Percentiles rank a stretch among this genome's conserved stretches.
Conservation (phyloP, 2,113 vertebrate species). For the Corydoras maculifer region DNA sequence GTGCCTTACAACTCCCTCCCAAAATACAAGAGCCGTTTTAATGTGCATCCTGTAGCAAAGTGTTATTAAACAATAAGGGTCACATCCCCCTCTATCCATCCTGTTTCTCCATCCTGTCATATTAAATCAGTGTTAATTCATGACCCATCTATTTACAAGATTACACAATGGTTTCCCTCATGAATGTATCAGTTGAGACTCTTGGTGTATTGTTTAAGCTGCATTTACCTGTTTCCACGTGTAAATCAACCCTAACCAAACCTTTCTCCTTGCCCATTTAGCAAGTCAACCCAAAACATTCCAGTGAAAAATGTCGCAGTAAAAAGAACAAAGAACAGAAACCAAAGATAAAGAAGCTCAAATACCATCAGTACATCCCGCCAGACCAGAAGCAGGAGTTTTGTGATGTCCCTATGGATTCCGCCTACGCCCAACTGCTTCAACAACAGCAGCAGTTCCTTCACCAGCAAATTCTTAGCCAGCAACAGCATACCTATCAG, state of each 20-base stretch:
- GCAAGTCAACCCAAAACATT: constrained; percentile 88
- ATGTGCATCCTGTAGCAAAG: constrained; percentile 57
- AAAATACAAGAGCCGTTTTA: constrained; percentile 49
- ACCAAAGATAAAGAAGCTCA: constrained; percentile 86
- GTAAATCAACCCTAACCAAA: constrained; percentile 35
- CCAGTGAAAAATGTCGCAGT: constrained; percentile 84
- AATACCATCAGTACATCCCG: constrained; percentile 97
- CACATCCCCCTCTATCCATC: constrained; percentile 49
- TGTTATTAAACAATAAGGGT: constrained; percentile 57
- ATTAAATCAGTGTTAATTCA: constrained; percentile 49
- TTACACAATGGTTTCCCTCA: constrained; percentile 58
- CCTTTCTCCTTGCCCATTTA: constrained; percentile 42
- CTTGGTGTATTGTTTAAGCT: constrained; percentile 13
- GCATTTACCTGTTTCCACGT: constrained; percentile 23
- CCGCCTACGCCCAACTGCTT: constrained; percentile 88
- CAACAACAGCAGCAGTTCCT: constrained; percentile 98
- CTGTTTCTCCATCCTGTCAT: constrained; percentile 60
- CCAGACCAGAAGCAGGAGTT: constrained; percentile 93
- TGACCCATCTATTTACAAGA: constrained; percentile 42
- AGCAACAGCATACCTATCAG: constrained; percentile 91
- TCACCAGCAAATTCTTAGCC: constrained; percentile 96
- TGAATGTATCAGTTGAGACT: constrained; percentile 71
- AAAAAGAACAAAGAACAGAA: constrained; percentile 93
- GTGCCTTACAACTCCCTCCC: constrained; percentile 40
- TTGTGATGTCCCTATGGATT: constrained; percentile 88